Percentiles rank a stretch among this genome's conserved stretches.
These are phyloP conservation scores for Semotilus atromaculatus DNA, from an alignment of 2,797 vertebrate species.

Conservation along the genomic window DNA sequence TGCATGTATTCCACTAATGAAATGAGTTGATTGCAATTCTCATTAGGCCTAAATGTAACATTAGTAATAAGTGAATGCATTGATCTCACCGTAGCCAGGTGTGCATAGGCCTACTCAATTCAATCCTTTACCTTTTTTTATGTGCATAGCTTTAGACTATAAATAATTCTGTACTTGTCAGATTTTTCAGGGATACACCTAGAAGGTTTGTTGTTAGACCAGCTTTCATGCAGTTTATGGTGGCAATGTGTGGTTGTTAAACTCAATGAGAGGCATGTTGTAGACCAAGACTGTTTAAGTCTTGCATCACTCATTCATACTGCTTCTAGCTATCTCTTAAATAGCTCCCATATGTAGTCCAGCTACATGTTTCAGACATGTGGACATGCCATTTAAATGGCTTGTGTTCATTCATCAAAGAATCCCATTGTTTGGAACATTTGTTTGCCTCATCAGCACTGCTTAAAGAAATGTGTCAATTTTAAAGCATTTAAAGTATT, in stretches of 20 bases:
- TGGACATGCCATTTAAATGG: slow-evolving; percentile 12
- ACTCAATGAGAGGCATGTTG: slow-evolving; percentile 2
- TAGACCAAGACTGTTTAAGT: slow-evolving; percentile 32
- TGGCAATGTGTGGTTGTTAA: slow-evolving; percentile 9
- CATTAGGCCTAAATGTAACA: not conserved
- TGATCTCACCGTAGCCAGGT: not conserved
- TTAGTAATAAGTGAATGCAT: not conserved
- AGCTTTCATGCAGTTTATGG: slow-evolving; percentile 6
- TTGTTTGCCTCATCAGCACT: not conserved
- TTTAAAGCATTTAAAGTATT: not conserved
- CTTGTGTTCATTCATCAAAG: slow-evolving; percentile 28
- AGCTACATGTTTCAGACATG: slow-evolving; percentile 1
- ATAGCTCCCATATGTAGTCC: slow-evolving; percentile 54
- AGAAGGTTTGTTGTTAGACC: not conserved
- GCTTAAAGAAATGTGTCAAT: not conserved
- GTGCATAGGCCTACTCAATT: not conserved
- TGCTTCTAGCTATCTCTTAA: slow-evolving; percentile 41
- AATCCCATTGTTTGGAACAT: slow-evolving; percentile 6
- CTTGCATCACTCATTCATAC: slow-evolving; percentile 30
- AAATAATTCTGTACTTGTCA: not conserved
- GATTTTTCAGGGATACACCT: not conserved
- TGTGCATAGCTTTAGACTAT: not conserved
- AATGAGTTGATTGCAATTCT: not conserved
- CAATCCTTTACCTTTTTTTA: not conserved
- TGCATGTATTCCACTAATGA: not conserved